A percentile compares a stretch with the other conserved stretches of the same genome.
Conservation (phyloP, 2,888 invertebrate genomes). For the Meteorus cinctellus region DNA sequence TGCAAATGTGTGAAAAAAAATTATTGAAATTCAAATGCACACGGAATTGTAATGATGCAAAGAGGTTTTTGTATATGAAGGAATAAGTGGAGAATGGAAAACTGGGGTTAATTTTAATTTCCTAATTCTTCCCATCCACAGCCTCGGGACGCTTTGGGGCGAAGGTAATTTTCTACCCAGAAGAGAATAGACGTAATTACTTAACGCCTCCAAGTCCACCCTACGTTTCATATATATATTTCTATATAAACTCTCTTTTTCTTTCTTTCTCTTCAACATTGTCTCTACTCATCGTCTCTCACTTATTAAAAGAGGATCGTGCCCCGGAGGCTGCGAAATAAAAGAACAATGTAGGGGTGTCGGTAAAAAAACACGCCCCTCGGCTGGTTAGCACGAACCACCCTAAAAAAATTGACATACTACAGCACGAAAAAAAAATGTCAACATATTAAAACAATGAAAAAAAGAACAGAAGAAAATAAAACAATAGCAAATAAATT, state of each 20-base stretch:
- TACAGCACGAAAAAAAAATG: conserved; percentile 3
- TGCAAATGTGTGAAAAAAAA: background rate
- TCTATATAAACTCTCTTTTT: background rate
- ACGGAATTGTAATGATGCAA: background rate
- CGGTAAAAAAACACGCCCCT: conserved; percentile 50
- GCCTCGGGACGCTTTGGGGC: conserved; percentile 55
- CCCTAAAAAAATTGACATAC: conserved; percentile 12
- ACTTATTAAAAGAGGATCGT: conserved; percentile 72
- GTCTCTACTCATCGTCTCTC: conserved; percentile 43
- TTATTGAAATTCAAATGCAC: background rate
- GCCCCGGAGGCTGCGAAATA: conserved; percentile 59
- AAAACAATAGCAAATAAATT: background rate
- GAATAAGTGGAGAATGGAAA: conserved; percentile 31
- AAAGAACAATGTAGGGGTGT: conserved; percentile 56
- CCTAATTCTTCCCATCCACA: conserved; percentile 70
- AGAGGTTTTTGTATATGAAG: background rate
- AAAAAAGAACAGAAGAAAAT: background rate
- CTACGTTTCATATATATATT: conserved; percentile 6
- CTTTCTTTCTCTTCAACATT: background rate
- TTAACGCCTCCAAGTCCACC: conserved; percentile 70
- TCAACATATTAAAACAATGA: background rate
- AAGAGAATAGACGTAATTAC: conserved; percentile 74
- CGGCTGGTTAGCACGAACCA: background rate
- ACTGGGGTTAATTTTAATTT: conserved; percentile 72
- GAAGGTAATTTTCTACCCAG: conserved; percentile 70